Evolutionary conservation across 1,140 invertebrate genomes (phyloP).

Genomic region (Hyphantria cunea): DNA sequence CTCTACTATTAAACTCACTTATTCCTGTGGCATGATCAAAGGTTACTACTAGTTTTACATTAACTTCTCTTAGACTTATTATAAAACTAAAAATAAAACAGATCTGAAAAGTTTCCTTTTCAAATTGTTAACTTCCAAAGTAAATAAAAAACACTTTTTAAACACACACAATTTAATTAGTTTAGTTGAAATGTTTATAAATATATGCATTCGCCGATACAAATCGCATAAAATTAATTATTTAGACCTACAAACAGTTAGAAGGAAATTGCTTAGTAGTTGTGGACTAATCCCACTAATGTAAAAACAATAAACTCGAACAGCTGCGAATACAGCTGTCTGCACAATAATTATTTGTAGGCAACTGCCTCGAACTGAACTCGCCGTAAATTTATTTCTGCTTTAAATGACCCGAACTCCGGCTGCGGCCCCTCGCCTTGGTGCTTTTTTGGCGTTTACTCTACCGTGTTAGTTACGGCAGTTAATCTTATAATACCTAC

Average conservation of each 20-base stretch:
- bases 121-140: too few relatives aligned
- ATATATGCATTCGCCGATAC: too few relatives aligned
- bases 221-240: too few relatives aligned
- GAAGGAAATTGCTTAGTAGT: neutral
- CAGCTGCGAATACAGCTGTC: neutral
- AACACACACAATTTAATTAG: too few relatives aligned
- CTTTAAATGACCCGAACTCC: conserved; percentile 27
- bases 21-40: too few relatives aligned
- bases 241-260: neutral
- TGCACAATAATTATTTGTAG: conserved; percentile 21
- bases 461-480: conserved; percentile 15
- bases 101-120: too few relatives aligned
- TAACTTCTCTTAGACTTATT: too few relatives aligned
- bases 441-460: conserved; percentile 26
- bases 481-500: conserved; percentile 23
- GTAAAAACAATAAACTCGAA: conserved; percentile 1
- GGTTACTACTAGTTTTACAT: too few relatives aligned
- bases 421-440: conserved; percentile 14
- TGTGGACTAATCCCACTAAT: neutral
- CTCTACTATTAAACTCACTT: too few relatives aligned
- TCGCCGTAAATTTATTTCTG: conserved; percentile 24
- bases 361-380: conserved; percentile 18
- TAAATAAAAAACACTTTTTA: too few relatives aligned
- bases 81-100: too few relatives aligned
- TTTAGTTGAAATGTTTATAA: too few relatives aligned